Evolutionary conservation across 2,888 invertebrate genomes (phyloP).

Genomic region (Sarcophaga caerulescens): DNA sequence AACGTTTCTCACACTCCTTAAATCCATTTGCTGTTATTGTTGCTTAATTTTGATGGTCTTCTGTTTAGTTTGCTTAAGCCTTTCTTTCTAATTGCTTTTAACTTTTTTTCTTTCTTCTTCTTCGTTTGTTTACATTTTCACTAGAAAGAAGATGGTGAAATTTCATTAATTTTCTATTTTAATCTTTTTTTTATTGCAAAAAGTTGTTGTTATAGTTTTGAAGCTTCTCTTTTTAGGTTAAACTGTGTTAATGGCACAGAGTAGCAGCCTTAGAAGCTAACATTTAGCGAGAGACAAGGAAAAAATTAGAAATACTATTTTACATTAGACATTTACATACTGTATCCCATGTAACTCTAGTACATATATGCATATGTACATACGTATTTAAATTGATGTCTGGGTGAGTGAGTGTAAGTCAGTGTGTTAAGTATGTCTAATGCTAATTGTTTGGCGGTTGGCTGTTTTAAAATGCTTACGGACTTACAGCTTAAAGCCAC

Average conservation of each 20-base stretch:
- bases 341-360: background rate
- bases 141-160: constrained; percentile 43
- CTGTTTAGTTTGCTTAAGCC: constrained; percentile 24
- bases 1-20: constrained; percentile 24
- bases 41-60: constrained; percentile 49
- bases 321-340: constrained; percentile 43
- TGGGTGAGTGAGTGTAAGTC: background rate
- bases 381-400: constrained; percentile 9
- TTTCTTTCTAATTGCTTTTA: constrained; percentile 27
- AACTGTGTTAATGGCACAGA: constrained; percentile 67
- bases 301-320: constrained; percentile 22
- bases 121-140: constrained; percentile 18
- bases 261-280: constrained; percentile 15
- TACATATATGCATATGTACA: background rate
- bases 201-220: constrained; percentile 35
- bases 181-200: constrained; percentile 27
- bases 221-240: constrained; percentile 45
- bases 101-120: constrained; percentile 13
- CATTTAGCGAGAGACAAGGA: constrained; percentile 24
- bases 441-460: constrained; percentile 55
- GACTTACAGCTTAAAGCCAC: constrained; percentile 25
- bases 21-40: constrained; percentile 34
- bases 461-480: background rate
- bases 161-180: constrained; percentile 55
- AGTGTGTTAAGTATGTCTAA: constrained; percentile 35